Conservation (phyloP, 2,888 invertebrate genomes). For the Copidosoma aretas region DNA sequence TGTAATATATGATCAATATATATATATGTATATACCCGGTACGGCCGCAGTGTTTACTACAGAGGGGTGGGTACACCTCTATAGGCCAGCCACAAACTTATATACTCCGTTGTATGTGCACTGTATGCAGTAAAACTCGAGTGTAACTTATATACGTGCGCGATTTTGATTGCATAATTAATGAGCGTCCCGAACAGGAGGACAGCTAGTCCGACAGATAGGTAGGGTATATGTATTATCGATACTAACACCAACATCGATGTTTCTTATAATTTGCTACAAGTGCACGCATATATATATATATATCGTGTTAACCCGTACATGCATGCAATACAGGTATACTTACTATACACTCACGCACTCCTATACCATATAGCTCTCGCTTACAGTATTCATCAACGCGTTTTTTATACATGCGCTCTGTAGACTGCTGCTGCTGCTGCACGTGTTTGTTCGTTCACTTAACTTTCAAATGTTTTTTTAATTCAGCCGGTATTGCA, state of each 20-base stretch:
- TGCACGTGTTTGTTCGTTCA: no score
- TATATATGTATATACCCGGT: no score
- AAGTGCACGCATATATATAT: neutral
- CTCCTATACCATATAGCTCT: no score
- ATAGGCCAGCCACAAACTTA: neutral
- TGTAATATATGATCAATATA: no score
- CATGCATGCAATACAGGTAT: neutral
- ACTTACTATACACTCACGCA: neutral
- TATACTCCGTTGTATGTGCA: no score
- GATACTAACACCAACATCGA: neutral
- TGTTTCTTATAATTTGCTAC: neutral
- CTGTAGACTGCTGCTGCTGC: no score
- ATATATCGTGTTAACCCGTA: neutral
- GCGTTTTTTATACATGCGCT: no score
- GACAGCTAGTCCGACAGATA: conserved; percentile 2
- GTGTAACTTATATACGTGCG: neutral
- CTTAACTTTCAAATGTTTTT: no score
- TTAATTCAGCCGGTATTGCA: no score
- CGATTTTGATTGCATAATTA: conserved; percentile 34
- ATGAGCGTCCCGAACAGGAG: conserved; percentile 16
- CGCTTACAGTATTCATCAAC: no score
- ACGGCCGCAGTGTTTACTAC: neutral
- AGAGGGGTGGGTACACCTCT: neutral
- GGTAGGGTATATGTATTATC: no score
- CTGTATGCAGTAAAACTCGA: no score